phyloP scores from a whole-genome alignment of 2,797 vertebrate genomes.

The Sphenodon punctatus region DNA sequence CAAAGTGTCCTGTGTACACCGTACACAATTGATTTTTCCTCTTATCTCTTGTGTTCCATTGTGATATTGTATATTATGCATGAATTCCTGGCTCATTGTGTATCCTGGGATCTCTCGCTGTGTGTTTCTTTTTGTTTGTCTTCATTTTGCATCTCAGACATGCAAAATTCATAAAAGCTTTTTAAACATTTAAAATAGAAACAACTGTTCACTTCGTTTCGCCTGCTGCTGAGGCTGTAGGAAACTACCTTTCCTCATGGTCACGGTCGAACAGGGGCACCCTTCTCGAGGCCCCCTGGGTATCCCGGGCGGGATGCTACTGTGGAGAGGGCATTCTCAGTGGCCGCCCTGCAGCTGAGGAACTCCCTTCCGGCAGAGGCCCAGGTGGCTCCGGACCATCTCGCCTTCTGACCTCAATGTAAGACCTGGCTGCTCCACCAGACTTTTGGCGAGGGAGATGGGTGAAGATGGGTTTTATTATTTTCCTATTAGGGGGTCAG shows the following conservation, averaged over 20 bases:
- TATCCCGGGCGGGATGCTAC: not conserved
- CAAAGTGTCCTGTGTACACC: not conserved
- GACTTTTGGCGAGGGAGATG: too few relatives aligned
- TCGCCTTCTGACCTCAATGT: not conserved
- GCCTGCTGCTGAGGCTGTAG: slow-evolving; percentile 36
- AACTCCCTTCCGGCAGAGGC: not conserved
- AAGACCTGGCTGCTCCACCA: not conserved
- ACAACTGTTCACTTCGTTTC: slow-evolving; percentile 15
- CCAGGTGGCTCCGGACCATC: not conserved
- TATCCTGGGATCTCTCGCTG: slow-evolving; percentile 49
- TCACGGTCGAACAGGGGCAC: not conserved
- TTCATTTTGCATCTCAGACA: slow-evolving; percentile 56
- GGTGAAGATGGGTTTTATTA: too few relatives aligned
- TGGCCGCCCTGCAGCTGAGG: not conserved
- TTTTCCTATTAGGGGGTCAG: too few relatives aligned
- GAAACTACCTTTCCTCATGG: slow-evolving; percentile 53
- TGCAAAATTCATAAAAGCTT: slow-evolving; percentile 61
- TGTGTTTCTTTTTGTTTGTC: slow-evolving; percentile 54
- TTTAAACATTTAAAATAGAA: slow-evolving; percentile 43
- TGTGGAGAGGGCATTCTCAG: not conserved
- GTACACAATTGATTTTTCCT: slow-evolving; percentile 5
- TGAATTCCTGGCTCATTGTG: slow-evolving; percentile 27
- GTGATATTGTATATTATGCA: slow-evolving; percentile 51
- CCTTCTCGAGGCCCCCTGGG: slow-evolving; percentile 1
- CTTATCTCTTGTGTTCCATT: slow-evolving; percentile 28